phyloP scores from a whole-genome alignment of 2,888 invertebrate genomes.

The Drosophila pseudotalamancana region DNA sequence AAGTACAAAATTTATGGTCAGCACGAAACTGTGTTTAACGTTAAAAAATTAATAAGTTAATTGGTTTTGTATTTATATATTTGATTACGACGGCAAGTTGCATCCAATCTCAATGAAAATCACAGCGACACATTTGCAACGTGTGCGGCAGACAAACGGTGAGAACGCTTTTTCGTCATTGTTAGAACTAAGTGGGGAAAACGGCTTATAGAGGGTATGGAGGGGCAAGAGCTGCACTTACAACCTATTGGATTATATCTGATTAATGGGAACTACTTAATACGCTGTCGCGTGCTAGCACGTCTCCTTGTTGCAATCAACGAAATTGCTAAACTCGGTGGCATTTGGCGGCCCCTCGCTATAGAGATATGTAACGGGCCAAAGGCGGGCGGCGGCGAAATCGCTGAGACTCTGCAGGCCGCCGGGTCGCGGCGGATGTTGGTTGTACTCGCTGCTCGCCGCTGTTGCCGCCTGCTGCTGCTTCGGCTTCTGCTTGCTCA shows the following conservation, averaged over 20 bases:
- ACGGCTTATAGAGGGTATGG: not conserved
- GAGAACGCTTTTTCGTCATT: slow-evolving; percentile 61
- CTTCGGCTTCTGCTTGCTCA: slow-evolving; percentile 79
- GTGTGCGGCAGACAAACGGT: slow-evolving; percentile 29
- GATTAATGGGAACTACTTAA: slow-evolving; percentile 37
- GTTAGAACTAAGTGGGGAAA: slow-evolving; percentile 32
- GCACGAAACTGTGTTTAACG: slow-evolving; percentile 58
- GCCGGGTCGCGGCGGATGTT: slow-evolving; percentile 83
- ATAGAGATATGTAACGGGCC: slow-evolving; percentile 93
- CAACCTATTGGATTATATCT: slow-evolving; percentile 34
- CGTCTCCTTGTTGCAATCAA: slow-evolving; percentile 84
- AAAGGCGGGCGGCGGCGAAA: slow-evolving; percentile 85
- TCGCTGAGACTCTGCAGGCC: slow-evolving; percentile 83
- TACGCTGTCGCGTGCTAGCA: slow-evolving; percentile 67
- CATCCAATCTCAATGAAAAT: slow-evolving; percentile 73
- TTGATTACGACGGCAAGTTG: slow-evolving; percentile 58
- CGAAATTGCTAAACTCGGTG: slow-evolving; percentile 85
- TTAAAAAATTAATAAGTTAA: slow-evolving; percentile 75
- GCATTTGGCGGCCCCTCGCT: slow-evolving; percentile 91
- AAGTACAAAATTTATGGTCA: slow-evolving; percentile 49
- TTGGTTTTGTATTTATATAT: slow-evolving; percentile 48
- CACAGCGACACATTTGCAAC: slow-evolving; percentile 60
- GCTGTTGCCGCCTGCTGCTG: slow-evolving; percentile 59
- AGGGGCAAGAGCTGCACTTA: slow-evolving; percentile 18
- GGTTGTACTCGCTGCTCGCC: slow-evolving; percentile 76